phyloP scores from a whole-genome alignment of 53 echinoderm and acorn worm species.

The Mesocentrotus franciscanus region DNA sequence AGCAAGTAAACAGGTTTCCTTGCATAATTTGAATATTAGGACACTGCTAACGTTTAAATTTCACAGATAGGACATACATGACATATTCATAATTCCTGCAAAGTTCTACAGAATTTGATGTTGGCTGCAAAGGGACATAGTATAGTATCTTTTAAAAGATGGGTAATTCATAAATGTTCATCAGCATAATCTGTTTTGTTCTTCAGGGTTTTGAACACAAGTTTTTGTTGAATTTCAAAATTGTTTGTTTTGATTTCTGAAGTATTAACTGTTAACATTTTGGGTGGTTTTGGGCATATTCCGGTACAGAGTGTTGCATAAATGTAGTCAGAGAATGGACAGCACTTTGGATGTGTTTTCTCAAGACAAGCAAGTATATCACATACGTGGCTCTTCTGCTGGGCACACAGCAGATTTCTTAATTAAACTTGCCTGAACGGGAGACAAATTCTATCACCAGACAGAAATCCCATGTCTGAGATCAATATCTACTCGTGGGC shows the following conservation, averaged over 20 bases:
- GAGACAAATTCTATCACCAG: neutral
- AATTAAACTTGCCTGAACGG: neutral
- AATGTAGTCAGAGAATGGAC: neutral
- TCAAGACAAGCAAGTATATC: too few species aligned
- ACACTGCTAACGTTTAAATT: too few species aligned
- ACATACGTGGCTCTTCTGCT: neutral
- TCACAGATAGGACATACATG: too few species aligned
- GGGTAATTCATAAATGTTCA: neutral
- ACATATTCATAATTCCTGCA: too few species aligned
- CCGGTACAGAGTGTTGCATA: neutral
- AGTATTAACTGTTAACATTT: neutral
- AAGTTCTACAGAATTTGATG: too few species aligned
- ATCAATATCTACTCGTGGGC: neutral
- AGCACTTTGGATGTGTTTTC: neutral
- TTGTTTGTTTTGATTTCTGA: neutral
- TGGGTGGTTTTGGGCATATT: neutral
- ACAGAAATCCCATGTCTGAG: constrained; percentile 15
- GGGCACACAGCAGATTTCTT: neutral
- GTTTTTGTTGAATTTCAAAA: neutral
- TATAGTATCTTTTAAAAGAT: too few species aligned
- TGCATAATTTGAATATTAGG: too few species aligned
- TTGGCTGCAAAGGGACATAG: too few species aligned
- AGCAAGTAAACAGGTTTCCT: too few species aligned
- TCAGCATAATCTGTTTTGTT: too few species aligned
- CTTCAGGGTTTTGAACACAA: neutral